Conservation (phyloP, 1,140 invertebrate genomes). For the Drosophila tropicalis region DNA sequence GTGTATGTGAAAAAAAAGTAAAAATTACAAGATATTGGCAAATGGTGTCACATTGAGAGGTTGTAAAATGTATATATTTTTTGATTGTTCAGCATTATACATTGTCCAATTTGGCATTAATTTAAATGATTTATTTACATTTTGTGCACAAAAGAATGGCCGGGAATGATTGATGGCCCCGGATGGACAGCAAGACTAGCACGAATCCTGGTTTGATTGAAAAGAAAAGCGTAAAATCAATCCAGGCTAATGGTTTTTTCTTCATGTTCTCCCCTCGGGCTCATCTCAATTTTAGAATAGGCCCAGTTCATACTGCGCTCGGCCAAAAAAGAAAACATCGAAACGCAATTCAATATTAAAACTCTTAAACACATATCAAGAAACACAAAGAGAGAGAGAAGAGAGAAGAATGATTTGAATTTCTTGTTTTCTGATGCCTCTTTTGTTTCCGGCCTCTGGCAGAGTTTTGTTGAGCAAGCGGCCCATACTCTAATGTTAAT, state of each 20-base stretch:
- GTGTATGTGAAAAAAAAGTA: conserved; percentile 20
- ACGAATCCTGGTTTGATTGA: conserved; percentile 71
- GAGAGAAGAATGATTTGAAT: conserved; percentile 2
- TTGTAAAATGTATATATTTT: conserved; percentile 50
- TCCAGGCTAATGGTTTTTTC: conserved; percentile 62
- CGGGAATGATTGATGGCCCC: conserved; percentile 64
- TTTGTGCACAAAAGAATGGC: conserved; percentile 42
- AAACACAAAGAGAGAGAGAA: not conserved
- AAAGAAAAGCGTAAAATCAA: conserved; percentile 60
- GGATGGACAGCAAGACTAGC: not conserved
- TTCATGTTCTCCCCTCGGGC: not conserved
- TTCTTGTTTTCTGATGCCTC: not conserved
- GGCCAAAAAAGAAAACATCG: not conserved
- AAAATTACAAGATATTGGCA: conserved; percentile 23
- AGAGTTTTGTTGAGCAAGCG: not conserved
- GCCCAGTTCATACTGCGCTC: not conserved
- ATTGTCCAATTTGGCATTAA: conserved; percentile 64
- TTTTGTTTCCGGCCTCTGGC: not conserved
- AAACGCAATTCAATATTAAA: not conserved
- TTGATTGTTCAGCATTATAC: conserved; percentile 55
- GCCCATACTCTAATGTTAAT: not conserved
- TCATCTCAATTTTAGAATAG: not conserved
- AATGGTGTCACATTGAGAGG: conserved; percentile 44
- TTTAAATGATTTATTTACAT: conserved; percentile 59
- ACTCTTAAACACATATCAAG: not conserved